These are phyloP conservation scores for Bedellia somnulentella DNA, from an alignment of 2,888 invertebrate species.

Conservation along the genomic window DNA sequence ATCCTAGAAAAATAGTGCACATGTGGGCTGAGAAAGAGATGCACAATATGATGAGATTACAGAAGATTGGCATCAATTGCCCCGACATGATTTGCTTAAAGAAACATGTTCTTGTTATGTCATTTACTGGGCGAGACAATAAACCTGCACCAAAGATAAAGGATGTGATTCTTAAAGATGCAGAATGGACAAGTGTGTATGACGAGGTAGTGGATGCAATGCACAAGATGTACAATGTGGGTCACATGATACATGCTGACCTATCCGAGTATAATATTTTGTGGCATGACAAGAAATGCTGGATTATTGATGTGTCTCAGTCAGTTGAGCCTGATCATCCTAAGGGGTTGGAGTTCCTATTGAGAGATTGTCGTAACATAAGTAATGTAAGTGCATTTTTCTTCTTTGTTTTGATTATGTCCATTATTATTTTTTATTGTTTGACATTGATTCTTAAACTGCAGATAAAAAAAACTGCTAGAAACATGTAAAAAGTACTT, in stretches of 20 bases:
- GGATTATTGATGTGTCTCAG: conserved; percentile 94
- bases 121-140: conserved; percentile 83
- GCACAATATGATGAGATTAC: conserved; percentile 82
- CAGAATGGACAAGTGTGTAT: conserved; percentile 49
- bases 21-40: conserved; percentile 98
- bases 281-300: conserved; percentile 77
- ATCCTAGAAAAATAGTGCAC: conserved; percentile 86
- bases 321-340: conserved; percentile 93
- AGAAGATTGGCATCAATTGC: conserved; percentile 77
- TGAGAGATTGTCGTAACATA: conserved; percentile 86
- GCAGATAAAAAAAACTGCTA: too few relatives aligned
- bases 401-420: too few relatives aligned
- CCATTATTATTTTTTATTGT: too few relatives aligned
- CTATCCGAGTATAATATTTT: conserved; percentile 91
- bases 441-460: too few relatives aligned
- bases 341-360: conserved; percentile 80
- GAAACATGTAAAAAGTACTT: too few relatives aligned
- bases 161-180: conserved; percentile 66
- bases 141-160: conserved; percentile 77
- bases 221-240: conserved; percentile 79
- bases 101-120: conserved; percentile 88
- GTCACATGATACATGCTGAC: conserved; percentile 91
- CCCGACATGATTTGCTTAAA: conserved; percentile 81
- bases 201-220: conserved; percentile 62
- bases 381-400: conserved; percentile 66